Percentiles rank a stretch among this genome's conserved stretches.
Conservation (phyloP, 1,140 invertebrate genomes). For the Diabrotica virgifera region DNA sequence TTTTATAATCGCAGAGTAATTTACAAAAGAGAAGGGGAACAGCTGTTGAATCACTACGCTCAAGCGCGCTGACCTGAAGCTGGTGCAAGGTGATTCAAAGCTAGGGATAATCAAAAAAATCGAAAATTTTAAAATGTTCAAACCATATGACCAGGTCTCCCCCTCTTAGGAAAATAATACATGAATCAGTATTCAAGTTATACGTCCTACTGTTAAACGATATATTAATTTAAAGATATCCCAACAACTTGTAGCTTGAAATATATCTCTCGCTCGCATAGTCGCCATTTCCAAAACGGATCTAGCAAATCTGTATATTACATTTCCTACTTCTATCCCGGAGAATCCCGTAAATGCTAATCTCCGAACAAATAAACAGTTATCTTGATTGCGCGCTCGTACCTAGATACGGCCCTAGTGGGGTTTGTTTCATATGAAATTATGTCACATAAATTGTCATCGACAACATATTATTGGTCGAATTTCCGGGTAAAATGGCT, state of each 20-base stretch:
- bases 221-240: neutral
- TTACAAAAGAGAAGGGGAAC: no score
- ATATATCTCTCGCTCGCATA: neutral
- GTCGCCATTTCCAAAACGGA: neutral
- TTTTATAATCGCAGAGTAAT: no score
- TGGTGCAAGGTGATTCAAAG: no score
- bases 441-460: slow-evolving; percentile 18
- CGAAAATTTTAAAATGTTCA: no score
- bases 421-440: slow-evolving; percentile 17
- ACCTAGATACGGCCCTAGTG: slow-evolving; percentile 15
- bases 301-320: neutral
- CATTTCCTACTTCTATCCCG: slow-evolving; percentile 3
- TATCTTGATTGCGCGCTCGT: slow-evolving; percentile 16
- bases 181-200: no score
- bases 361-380: slow-evolving; percentile 20
- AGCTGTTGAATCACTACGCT: no score
- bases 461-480: slow-evolving; percentile 16
- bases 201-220: no score
- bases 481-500: slow-evolving; percentile 17
- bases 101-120: no score
- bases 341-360: slow-evolving; percentile 14
- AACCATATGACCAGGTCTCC: no score
- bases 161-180: no score
- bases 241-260: neutral
- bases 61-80: no score